Base-by-base conservation (phyloP, 2,888 invertebrate genomes). In the Eilema depressum region DNA sequence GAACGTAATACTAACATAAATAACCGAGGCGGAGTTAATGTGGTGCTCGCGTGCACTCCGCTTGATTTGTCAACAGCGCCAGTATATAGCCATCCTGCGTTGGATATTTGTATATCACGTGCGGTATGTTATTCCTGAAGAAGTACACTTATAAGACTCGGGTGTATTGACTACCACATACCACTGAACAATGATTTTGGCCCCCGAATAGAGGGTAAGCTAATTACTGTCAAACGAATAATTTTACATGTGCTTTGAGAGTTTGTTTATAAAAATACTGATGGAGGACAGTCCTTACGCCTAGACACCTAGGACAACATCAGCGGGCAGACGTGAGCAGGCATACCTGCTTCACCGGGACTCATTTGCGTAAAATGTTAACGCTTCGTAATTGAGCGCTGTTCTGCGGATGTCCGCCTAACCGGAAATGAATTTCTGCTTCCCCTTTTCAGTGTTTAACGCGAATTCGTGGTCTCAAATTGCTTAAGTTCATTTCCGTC, bases 31-130 rank as follows among this genome's bases (percentile, higher is more conserved):
- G 75, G 78, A 74, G 78, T 67, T 79, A 75, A 81, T 78, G 83
- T 61, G 71, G 73, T 78, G 17, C 63, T 68, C 26, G 76, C 69
- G 64, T 72, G 73, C 72, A 70, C 77, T 75, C 77, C 63, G 61
- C 74, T 81, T 79, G 81, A 81, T 77, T 83, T 77, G 81, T 79
- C 80, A 75, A 77, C 75, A 75, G 76, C 69, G 11, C 41, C 41
- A 20, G 11, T 1, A 10, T 1, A 10, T 1, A 12, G 37, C 14
- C 11, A 26, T 0, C 41, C 20, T 23, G 7, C 8, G 7, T 26
- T 3, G 26, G 10, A 4, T 47, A 26, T 25, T 23, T 14, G 33
- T 14, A 17, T 56, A 23, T 56, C 4, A 3, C 2, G 28, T 28
- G n/a, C 5, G 2, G 14, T 53, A 56, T 20, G 5, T n/a, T 56